Evolutionary conservation across 92 coral and sea anemone species (phyloP).

Genomic region (Ricordea florida): DNA sequence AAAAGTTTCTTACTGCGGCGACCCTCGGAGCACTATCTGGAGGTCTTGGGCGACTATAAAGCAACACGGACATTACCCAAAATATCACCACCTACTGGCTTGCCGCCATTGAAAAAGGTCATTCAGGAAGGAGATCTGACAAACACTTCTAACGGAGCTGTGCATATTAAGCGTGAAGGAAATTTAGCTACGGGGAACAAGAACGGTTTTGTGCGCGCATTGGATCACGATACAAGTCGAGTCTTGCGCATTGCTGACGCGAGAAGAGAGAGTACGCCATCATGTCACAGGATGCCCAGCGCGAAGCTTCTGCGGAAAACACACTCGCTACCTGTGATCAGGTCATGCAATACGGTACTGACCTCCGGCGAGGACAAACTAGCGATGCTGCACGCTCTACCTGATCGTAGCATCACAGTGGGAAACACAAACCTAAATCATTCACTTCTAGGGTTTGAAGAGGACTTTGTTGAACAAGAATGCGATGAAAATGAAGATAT

Average conservation of each 20-base stretch:
- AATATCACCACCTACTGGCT: not conserved
- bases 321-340: constrained; percentile 28
- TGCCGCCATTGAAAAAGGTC: constrained; percentile 14
- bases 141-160: not conserved
- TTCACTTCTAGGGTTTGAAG: constrained; percentile 4
- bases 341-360: not conserved
- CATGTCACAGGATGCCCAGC: not conserved
- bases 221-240: not conserved
- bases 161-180: not conserved
- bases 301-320: constrained; percentile 7
- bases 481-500: not conserved
- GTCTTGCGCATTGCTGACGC: not conserved
- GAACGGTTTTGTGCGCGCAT: not conserved
- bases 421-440: not conserved
- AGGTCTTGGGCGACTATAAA: constrained; percentile 14
- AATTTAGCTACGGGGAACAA: not conserved
- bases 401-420: not conserved
- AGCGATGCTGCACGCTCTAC: not conserved
- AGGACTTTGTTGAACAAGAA: not conserved
- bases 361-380: not conserved
- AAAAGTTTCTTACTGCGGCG: not conserved
- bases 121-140: not conserved
- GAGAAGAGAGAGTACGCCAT: not conserved
- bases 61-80: not conserved
- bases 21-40: constrained; percentile 45